phyloP scores from a whole-genome alignment of 2,113 vertebrate genomes.

The Mormyrus iriodes region DNA sequence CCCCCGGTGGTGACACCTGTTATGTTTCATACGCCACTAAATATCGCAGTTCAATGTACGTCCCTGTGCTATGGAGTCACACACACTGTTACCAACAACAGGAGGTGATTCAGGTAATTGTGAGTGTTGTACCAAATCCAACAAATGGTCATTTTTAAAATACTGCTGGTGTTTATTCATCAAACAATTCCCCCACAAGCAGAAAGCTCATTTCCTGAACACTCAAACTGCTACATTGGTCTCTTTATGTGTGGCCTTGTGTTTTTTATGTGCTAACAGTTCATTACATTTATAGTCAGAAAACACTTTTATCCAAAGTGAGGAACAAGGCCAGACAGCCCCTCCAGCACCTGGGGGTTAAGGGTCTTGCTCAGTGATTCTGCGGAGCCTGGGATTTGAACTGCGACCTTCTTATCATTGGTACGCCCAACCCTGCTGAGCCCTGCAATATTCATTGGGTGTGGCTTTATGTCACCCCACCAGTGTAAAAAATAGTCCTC shows the following conservation, averaged over 20 bases:
- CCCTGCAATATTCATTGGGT: neutral
- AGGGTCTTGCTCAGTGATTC: neutral
- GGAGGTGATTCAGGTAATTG: neutral
- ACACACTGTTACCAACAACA: neutral
- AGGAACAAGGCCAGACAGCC: neutral
- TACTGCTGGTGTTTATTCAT: neutral
- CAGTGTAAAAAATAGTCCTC: neutral
- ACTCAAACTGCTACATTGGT: neutral
- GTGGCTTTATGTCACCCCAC: neutral
- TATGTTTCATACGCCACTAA: neutral
- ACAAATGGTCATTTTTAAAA: neutral
- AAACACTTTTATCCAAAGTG: neutral
- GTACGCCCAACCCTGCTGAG: neutral
- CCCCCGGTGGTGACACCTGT: neutral
- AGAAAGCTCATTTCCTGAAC: neutral
- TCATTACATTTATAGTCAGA: neutral
- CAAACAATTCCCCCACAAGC: neutral
- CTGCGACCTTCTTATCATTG: neutral
- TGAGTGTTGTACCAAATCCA: neutral
- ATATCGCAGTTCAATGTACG: neutral
- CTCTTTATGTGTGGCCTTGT: neutral
- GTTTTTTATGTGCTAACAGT: neutral
- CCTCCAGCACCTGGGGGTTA: neutral
- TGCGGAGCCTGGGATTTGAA: neutral
- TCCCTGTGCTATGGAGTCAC: neutral